Evolutionary conservation across 2,888 invertebrate genomes (phyloP).

Genomic region (Dromius quadrimaculatus): DNA sequence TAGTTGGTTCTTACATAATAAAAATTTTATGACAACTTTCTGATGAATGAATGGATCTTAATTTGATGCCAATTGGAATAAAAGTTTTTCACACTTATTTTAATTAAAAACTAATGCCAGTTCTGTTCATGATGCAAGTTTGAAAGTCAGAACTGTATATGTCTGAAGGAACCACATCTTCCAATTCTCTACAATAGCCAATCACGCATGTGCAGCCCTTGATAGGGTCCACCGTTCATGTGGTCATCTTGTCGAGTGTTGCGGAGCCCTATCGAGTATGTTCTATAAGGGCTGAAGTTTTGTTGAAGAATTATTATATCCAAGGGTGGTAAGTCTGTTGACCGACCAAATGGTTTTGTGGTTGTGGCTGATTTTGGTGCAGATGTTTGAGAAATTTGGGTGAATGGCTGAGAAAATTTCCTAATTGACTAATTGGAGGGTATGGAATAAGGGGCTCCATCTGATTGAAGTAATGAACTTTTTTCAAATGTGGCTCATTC

Average conservation of each 20-base stretch:
- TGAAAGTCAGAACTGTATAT: too few species aligned
- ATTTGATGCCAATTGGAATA: too few species aligned
- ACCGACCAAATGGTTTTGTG: constrained; percentile 9
- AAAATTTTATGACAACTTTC: too few species aligned
- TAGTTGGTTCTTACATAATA: background rate
- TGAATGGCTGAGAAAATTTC: background rate
- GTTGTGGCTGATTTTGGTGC: constrained; percentile 1
- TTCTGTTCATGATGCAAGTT: too few species aligned
- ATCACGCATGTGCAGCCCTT: background rate
- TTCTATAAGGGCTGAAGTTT: background rate
- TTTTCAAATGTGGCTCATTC: too few species aligned
- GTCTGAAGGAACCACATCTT: too few species aligned
- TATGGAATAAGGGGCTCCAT: too few species aligned
- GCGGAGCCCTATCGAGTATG: background rate
- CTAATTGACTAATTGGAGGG: background rate
- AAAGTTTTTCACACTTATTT: too few species aligned
- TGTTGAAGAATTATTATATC: background rate
- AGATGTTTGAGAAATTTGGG: background rate
- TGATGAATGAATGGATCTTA: too few species aligned
- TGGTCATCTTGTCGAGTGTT: constrained; percentile 13
- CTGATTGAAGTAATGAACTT: too few species aligned
- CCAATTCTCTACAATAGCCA: background rate
- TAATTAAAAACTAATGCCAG: too few species aligned
- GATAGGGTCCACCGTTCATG: background rate
- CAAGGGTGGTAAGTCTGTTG: background rate